A percentile compares a stretch with the other conserved stretches of the same genome.
phyloP scores from a whole-genome alignment of 2,888 invertebrate genomes.

The Pammene fasciana region DNA sequence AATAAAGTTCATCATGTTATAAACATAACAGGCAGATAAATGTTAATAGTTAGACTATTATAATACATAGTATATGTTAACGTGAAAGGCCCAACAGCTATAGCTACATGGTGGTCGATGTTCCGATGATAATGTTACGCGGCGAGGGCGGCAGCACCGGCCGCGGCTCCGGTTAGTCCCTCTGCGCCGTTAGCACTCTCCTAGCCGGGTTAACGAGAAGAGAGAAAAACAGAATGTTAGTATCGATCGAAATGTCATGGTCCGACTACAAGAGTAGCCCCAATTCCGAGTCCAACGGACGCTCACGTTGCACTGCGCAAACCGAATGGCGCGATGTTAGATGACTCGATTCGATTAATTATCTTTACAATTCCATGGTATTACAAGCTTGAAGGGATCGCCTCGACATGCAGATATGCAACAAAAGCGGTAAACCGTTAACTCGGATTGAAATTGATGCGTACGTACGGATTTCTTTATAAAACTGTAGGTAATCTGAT shows the following conservation, averaged over 20 bases:
- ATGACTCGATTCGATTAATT: conserved; percentile 42
- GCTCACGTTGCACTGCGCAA: conserved; percentile 63
- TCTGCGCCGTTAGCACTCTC: conserved; percentile 89
- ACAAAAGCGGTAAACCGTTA: conserved; percentile 74
- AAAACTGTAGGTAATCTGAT: conserved; percentile 60
- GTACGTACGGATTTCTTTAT: conserved; percentile 64
- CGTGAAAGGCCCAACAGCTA: conserved; percentile 83
- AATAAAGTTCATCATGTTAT: conserved; percentile 82
- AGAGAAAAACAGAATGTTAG: conserved; percentile 89
- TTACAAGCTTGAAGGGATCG: conserved; percentile 52
- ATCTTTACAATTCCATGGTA: conserved; percentile 49
- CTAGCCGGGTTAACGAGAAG: conserved; percentile 89
- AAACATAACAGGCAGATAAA: conserved; percentile 84
- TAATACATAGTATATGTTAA: conserved; percentile 82
- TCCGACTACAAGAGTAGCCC: conserved; percentile 75
- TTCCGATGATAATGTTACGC: conserved; percentile 80
- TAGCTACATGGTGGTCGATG: conserved; percentile 83
- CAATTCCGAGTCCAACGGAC: conserved; percentile 65
- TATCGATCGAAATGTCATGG: conserved; percentile 83
- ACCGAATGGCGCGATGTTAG: conserved; percentile 35
- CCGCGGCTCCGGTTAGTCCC: conserved; percentile 79
- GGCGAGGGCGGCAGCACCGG: conserved; percentile 70
- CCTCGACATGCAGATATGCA: conserved; percentile 72
- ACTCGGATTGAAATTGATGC: conserved; percentile 75
- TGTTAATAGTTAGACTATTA: conserved; percentile 84